Evolutionary conservation across 2,113 vertebrate species (phyloP), one percentile per base, ranked within the genome.

Genomic region (Oncorhynchus kisutch): DNA sequence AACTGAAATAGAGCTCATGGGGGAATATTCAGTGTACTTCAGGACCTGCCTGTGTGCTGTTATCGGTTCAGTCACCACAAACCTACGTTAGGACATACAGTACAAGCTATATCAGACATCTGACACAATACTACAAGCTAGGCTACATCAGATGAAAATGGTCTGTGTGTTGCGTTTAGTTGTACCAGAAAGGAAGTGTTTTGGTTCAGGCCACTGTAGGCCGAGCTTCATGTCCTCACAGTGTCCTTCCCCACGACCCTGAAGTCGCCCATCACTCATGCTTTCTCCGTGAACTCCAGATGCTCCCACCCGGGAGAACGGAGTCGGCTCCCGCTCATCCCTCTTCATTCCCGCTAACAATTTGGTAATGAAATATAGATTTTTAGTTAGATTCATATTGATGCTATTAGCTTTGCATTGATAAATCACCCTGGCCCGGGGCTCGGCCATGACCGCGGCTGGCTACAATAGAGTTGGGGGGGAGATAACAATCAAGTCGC

Each of bases 351-450:
- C 96, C 95, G 93, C 96, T 96, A 98, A 99, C 97, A 99, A 99
- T 99, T 99, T 99, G 97, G 97, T 99, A 99, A 99, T 99, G 97
- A 99, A 99, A 98, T 98, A 99, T 99, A 97, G 97, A 99, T 99
- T 98, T 99, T 99, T 97, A 97, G 97, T 99, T 99, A 97, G 97
- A 99, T 99, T 98, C 96, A 98, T 98, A 99, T 99, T 98, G 97
- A 98, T 98, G 97, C 96, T 97, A 99, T 99, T 99, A 99, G 96
- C 97, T 99, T 99, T 97, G 96, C 96, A 96, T 98, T 97, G 97
- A 99, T 97, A 96, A 98, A 99, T 99, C 96, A 98, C 93, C 75
- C 82, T 81, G 79, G 72, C 80, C 76, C 79, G 78, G 78, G 86
- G 80, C 85, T 84, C 82, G 88, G 87, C 45, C 85, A 87, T 86